Evolutionary conservation across 2,888 invertebrate genomes (phyloP).

Genomic region (Eupsilia transversa): DNA sequence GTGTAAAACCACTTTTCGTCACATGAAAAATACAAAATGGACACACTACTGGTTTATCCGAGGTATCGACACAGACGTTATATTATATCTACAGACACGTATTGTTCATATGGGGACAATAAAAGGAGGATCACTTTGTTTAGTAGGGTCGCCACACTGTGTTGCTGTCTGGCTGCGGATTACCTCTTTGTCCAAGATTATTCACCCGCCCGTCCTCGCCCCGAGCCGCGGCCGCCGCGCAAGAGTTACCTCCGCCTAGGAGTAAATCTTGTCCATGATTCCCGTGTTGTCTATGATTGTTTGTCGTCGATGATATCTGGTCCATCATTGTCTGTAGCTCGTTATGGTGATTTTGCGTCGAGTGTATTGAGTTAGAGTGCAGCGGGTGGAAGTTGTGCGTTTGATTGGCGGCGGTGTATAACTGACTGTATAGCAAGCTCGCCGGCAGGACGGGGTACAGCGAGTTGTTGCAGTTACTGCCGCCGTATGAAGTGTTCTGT

Average conservation of each 20-base stretch:
- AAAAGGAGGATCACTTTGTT: constrained; percentile 76
- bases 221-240: constrained; percentile 90
- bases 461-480: constrained; percentile 93
- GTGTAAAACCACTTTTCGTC: constrained; percentile 67
- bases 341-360: constrained; percentile 92
- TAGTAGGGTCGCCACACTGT: constrained; percentile 95
- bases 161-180: constrained; percentile 91
- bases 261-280: constrained; percentile 87
- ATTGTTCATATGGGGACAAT: constrained; percentile 65
- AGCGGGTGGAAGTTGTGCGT: constrained; percentile 93
- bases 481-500: constrained; percentile 91
- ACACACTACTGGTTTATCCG: constrained; percentile 55
- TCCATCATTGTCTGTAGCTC: constrained; percentile 94
- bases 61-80: constrained; percentile 56
- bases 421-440: constrained; percentile 95
- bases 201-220: constrained; percentile 91
- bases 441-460: constrained; percentile 95
- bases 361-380: constrained; percentile 92
- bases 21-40: constrained; percentile 63
- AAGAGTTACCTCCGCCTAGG: constrained; percentile 90
- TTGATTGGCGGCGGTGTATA: constrained; percentile 95
- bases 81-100: constrained; percentile 57
- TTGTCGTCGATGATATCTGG: constrained; percentile 93
- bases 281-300: constrained; percentile 88
- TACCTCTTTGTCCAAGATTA: constrained; percentile 90